Base-by-base conservation (phyloP, 2,888 invertebrate species). In the Agrotis exclamationis region DNA sequence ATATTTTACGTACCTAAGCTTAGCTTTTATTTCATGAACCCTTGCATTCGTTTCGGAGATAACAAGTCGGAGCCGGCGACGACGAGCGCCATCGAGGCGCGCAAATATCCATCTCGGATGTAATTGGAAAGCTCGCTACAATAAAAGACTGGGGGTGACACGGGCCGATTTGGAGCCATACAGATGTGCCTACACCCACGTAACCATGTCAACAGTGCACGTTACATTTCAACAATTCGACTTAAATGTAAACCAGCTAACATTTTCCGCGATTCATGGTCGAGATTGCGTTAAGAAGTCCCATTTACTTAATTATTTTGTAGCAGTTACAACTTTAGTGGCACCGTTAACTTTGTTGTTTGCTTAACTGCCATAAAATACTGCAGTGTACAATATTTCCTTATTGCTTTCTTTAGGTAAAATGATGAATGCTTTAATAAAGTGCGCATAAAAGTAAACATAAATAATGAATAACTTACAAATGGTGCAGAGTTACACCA, bases 91-190 rank as follows among this genome's bases (percentile, higher is more conserved):
- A 85, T 80, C 86, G 80, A 76, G 85, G 74, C 84, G 77, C 82
- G 84, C 87, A 88, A 90, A 92, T 91, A 90, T 89, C 89, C 91
- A 88, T 91, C 89, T 88, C 88, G 89, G 84, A 87, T 90, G 91
- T 93, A 93, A 93, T 93, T 93, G 93, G 90, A 92, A 93, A 92
- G 90, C 90, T 91, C 88, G 90, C 88, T 89, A 91, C 90, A 92
- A 91, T 92, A 92, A 92, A 91, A 90, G 88, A 85, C 88, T 86
- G 88, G 86, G 90, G 88, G 89, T 89, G 90, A 91, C 91, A 86
- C 83, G 84, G 84, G 86, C 86, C 87, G 88, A 86, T 88, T 89
- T 85, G 87, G 84, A 86, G 83, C 80, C 85, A 83, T 85, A 86
- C 85, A 85, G 88, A 88, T 88, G 85, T 84, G 82, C 76, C 82